These are phyloP conservation scores for Elanoides forficatus DNA, from an alignment of 2,113 vertebrate genomes.

Conservation along the genomic window DNA sequence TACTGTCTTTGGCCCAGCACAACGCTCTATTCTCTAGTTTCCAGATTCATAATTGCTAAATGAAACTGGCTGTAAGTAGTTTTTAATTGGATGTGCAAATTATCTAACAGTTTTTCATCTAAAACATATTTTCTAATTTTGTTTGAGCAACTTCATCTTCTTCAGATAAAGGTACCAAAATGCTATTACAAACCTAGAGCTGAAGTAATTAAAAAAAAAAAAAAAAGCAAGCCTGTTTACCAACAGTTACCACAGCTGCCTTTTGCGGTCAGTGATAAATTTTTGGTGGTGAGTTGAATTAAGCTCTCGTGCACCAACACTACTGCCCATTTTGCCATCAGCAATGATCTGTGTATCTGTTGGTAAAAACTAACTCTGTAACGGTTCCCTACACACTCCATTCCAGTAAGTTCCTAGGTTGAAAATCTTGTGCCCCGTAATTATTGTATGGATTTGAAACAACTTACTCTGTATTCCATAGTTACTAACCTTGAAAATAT, in stretches of 20 bases:
- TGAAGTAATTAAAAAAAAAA: background rate
- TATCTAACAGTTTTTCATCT: conserved; percentile 2
- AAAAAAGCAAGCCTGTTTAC: background rate
- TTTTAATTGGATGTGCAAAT: conserved; percentile 45
- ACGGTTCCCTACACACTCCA: background rate
- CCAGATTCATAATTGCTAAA: conserved; percentile 19
- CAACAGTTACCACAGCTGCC: background rate
- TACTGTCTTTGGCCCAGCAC: conserved; percentile 13
- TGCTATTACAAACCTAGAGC: background rate
- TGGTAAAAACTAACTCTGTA: background rate
- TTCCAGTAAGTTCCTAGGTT: background rate
- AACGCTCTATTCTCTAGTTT: background rate
- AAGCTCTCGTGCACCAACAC: background rate
- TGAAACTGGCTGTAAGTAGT: background rate
- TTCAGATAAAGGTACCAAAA: background rate
- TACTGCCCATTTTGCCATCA: background rate
- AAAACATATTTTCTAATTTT: conserved; percentile 6
- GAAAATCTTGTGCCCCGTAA: background rate
- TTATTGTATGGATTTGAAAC: conserved; percentile 55
- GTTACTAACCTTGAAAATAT: conserved; percentile 51
- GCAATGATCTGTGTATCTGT: background rate
- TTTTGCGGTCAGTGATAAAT: background rate
- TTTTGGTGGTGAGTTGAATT: background rate
- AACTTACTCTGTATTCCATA: conserved; percentile 17
- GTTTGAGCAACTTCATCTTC: background rate